Evolutionary conservation across 2,113 vertebrate genomes (phyloP), one percentile per base, ranked within the genome.

Genomic region (Pygoscelis adeliae): DNA sequence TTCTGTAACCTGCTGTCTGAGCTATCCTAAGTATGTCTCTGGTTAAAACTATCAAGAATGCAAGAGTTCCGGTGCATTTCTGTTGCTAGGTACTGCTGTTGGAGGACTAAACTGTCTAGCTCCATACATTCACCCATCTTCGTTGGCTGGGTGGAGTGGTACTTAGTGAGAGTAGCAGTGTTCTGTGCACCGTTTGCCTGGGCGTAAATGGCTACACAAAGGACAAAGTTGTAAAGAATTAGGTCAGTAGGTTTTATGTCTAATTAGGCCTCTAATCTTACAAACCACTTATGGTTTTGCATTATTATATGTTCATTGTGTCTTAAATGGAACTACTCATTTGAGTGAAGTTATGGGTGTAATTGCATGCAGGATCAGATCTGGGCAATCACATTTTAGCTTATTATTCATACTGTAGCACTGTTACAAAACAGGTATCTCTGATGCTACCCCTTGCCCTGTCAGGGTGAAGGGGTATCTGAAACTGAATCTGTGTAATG

Each of bases 121-220:
- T 65, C 19, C 38, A 2, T 30, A 22, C 15, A 3, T 44, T 73
- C 13, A 49, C 20, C 32, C 20, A 4, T 53, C 65, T 56, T 38
- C 0, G 0, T 47, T 0, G 0, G 40, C 38, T 0, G 0, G 8
- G 32, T 66, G 40, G 25, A 0, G 0, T 42, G 63, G 6, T 46
- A 6, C 47, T 11, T 3, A 17, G 25, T 52, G 71, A 71, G 66
- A 93, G 7, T 4, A 40, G 80, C 47, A 2, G 3, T 38, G 47
- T 44, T 72, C 62, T 69, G 36, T 32, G 15, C 1, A 5, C 58
- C 1, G 1, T 89, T 88, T 0, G 0, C 1, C 0, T 32, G 44
- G 67, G 42, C 34, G 13, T 40, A 47, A 71, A 78, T 40, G 87
- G 55, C 81, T 61, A 36, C 38, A 46, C 2, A 2, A 65, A 93